Evolutionary conservation across 2,113 vertebrate genomes (phyloP).

Genomic region (Bubalus kerabau): DNA sequence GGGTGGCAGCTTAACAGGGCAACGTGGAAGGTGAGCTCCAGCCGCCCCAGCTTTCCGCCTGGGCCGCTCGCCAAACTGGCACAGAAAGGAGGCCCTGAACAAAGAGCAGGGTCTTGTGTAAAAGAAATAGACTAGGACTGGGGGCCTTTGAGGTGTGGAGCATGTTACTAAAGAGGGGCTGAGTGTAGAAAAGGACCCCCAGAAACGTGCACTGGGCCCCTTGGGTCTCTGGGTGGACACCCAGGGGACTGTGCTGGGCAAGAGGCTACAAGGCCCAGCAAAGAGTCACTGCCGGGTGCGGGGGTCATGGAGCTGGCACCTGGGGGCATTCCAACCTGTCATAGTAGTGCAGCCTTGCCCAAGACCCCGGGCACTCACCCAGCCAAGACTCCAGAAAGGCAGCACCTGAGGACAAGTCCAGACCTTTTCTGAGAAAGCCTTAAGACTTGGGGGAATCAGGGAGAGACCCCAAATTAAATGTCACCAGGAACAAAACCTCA

Average conservation of each 20-base stretch:
- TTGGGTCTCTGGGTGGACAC: not conserved
- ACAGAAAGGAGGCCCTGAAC: not conserved
- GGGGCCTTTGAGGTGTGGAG: not conserved
- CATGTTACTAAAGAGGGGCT: not conserved
- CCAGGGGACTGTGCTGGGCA: not conserved
- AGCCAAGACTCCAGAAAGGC: not conserved
- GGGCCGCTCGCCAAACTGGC: not conserved
- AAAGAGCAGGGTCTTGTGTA: no score
- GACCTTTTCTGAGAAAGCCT: not conserved
- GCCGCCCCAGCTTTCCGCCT: not conserved
- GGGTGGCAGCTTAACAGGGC: not conserved
- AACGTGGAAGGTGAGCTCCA: not conserved
- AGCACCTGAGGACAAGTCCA: not conserved
- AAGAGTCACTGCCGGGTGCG: rapidly evolving
- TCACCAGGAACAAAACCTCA: not conserved
- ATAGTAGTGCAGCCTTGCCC: not conserved
- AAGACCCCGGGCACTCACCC: no score
- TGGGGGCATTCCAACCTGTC: rapidly evolving
- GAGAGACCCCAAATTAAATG: not conserved
- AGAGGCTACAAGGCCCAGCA: not conserved
- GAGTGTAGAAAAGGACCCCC: not conserved
- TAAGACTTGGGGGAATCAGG: not conserved
- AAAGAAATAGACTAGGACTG: not conserved
- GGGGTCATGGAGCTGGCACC: not conserved
- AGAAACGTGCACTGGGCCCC: not conserved